Conservation (phyloP, 2,113 vertebrate genomes). For the Sporophila hypoxantha region DNA sequence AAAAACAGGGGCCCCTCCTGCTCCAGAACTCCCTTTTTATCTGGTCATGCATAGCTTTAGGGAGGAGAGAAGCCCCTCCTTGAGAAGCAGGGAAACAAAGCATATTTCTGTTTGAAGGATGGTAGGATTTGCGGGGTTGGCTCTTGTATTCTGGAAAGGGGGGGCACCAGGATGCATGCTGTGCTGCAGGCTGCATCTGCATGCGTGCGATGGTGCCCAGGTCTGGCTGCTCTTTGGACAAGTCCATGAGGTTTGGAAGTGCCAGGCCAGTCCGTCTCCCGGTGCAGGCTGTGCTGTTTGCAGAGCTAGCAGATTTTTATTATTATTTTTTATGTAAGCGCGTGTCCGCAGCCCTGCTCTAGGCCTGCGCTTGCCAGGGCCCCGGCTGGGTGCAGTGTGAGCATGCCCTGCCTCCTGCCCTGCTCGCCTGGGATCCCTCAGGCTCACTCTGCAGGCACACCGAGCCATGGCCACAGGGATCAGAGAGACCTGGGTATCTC, state of each 20-base stretch:
- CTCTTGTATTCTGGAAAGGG: not conserved
- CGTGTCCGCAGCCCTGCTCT: accelerated
- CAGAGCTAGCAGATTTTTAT: not conserved
- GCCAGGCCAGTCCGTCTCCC: accelerated
- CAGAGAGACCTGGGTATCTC: not conserved
- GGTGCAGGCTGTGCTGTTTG: not conserved
- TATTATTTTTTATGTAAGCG: not conserved
- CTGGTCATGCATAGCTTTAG: not conserved
- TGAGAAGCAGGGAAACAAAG: not conserved
- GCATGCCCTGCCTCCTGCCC: not conserved
- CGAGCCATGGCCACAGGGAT: accelerated
- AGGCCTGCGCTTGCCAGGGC: not conserved
- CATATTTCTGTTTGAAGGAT: not conserved
- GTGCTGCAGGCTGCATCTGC: not conserved
- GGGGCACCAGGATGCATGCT: not conserved
- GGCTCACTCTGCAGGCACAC: accelerated
- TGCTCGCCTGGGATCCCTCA: not conserved
- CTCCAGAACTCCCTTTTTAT: not conserved
- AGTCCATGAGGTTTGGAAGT: not conserved
- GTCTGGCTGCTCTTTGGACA: not conserved
- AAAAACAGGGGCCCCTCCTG: not conserved
- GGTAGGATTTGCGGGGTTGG: not conserved
- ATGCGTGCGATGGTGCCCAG: accelerated
- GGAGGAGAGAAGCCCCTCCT: not conserved
- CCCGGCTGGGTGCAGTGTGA: accelerated